Evolutionary conservation across 2,113 vertebrate genomes (phyloP).

Genomic region (Pterocles orientalis): DNA sequence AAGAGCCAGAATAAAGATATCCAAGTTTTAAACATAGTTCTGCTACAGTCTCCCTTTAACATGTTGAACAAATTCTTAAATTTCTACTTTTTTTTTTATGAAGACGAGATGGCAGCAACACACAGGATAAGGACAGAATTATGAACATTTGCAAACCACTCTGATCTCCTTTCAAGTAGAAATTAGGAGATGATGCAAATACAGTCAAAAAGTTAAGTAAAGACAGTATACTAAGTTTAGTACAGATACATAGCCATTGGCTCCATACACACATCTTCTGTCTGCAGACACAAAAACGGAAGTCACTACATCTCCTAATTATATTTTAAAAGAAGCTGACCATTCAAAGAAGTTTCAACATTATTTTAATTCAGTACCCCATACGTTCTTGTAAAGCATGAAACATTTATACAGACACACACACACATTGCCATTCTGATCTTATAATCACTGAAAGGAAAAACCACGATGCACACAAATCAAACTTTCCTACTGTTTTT

Average conservation of each 20-base stretch:
- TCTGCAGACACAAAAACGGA: neutral
- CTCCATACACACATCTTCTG: neutral
- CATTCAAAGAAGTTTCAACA: neutral
- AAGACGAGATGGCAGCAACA: conserved; percentile 5
- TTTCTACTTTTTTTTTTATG: conserved; percentile 10
- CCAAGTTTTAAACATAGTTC: neutral
- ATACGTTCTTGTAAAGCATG: neutral
- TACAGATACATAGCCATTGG: neutral
- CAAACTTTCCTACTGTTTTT: neutral
- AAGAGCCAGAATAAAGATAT: neutral
- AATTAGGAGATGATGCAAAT: conserved; percentile 12
- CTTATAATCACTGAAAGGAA: neutral
- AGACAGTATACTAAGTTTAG: neutral
- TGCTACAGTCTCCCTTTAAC: neutral
- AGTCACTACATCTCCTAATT: neutral
- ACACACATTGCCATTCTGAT: neutral
- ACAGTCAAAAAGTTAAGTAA: neutral
- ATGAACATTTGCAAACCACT: conserved; percentile 9
- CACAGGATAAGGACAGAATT: neutral
- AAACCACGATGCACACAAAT: neutral
- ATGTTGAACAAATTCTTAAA: neutral
- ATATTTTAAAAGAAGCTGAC: neutral
- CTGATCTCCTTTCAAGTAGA: neutral
- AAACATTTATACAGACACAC: neutral
- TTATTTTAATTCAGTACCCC: neutral